phyloP scores from a whole-genome alignment of 2,888 invertebrate species.

The Antheraea yamamai region DNA sequence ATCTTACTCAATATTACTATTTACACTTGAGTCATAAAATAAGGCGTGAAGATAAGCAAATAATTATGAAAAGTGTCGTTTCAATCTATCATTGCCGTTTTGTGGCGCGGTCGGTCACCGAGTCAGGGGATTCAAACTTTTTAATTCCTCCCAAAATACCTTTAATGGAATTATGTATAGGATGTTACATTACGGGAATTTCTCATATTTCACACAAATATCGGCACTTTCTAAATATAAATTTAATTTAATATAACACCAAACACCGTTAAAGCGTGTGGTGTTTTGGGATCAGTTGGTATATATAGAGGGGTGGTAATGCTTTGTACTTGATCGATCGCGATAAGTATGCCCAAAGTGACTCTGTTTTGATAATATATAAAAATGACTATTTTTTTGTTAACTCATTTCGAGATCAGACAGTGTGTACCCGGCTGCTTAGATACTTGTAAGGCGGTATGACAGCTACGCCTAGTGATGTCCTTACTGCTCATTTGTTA shows the following conservation, averaged over 20 bases:
- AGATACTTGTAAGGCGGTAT: too few relatives aligned
- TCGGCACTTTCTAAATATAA: background rate
- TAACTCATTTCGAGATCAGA: too few relatives aligned
- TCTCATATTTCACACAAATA: background rate
- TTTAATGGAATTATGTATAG: constrained; percentile 11
- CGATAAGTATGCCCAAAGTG: too few relatives aligned
- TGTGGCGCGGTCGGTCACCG: constrained; percentile 18
- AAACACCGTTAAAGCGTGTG: too few relatives aligned
- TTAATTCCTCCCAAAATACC: constrained; percentile 39
- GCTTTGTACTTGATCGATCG: too few relatives aligned
- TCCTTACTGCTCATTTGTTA: too few relatives aligned
- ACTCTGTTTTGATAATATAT: too few relatives aligned
- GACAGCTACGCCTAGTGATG: too few relatives aligned
- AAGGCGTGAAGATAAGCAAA: background rate
- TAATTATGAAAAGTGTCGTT: constrained; percentile 15
- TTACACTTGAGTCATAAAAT: background rate
- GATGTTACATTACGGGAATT: constrained; percentile 10
- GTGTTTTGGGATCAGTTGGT: too few relatives aligned
- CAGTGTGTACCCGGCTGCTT: too few relatives aligned
- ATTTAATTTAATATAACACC: background rate
- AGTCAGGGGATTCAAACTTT: constrained; percentile 36
- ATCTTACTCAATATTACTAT: background rate
- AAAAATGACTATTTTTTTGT: too few relatives aligned
- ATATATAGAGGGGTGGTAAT: too few relatives aligned
- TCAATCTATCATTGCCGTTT: constrained; percentile 31